These are phyloP conservation scores for Papilio aristodemus DNA, from an alignment of 1,140 invertebrate genomes.

Conservation along the genomic window DNA sequence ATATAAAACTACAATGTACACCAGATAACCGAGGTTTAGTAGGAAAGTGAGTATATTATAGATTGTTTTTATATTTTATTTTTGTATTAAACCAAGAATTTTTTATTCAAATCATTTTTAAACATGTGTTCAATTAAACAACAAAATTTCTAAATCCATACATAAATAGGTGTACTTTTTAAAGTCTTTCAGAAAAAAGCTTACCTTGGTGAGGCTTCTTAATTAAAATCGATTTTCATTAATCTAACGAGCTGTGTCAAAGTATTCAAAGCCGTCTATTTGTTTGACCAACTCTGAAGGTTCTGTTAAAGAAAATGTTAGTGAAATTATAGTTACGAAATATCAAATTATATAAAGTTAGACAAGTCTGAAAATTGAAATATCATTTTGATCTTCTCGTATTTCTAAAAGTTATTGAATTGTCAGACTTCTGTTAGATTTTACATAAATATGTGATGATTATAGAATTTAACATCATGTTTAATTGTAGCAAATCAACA, in stretches of 20 bases:
- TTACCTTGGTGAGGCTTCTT: not conserved
- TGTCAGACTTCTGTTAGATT: not conserved
- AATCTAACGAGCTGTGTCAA: conserved; percentile 7
- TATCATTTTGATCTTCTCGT: not conserved
- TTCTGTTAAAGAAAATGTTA: not conserved
- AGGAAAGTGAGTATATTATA: too few species aligned
- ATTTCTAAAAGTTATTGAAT: not conserved
- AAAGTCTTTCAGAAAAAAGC: not conserved
- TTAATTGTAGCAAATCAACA: too few species aligned
- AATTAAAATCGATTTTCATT: conserved; percentile 15
- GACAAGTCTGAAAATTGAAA: not conserved
- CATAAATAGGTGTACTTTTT: not conserved
- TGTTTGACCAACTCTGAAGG: not conserved
- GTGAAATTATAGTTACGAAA: not conserved
- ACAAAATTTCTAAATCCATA: too few species aligned
- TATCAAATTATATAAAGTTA: not conserved
- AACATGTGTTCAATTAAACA: too few species aligned
- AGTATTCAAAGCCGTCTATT: conserved; percentile 6
- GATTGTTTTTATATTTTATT: too few species aligned
- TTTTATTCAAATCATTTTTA: too few species aligned
- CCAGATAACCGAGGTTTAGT: too few species aligned
- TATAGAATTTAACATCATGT: too few species aligned
- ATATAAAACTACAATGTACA: too few species aligned
- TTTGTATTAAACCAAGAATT: too few species aligned
- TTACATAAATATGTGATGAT: too few species aligned